phyloP scores from a whole-genome alignment of 1,140 invertebrate genomes.

The Zaprionus vittiger region DNA sequence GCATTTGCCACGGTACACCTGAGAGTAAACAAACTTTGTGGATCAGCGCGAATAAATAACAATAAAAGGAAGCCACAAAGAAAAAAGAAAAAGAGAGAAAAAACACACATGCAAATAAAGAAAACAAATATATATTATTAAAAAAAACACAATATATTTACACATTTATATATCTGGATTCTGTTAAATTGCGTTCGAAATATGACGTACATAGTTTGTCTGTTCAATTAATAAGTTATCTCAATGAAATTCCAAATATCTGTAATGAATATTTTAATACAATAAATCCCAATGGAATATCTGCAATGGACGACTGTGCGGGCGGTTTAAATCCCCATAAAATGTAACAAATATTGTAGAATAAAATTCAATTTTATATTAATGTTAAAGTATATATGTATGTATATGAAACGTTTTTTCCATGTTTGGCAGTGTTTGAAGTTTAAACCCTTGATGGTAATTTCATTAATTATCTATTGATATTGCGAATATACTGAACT shows the following conservation, averaged over 20 bases:
- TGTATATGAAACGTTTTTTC: no score
- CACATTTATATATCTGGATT: background rate
- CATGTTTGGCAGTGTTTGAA: no score
- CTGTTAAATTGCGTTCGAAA: background rate
- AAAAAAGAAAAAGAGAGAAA: background rate
- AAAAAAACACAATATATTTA: background rate
- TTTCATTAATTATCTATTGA: no score
- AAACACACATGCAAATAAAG: background rate
- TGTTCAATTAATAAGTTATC: background rate
- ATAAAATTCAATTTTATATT: background rate
- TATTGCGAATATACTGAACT: no score
- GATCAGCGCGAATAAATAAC: background rate
- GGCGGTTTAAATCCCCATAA: no score
- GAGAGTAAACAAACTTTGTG: background rate
- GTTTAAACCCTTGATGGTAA: no score
- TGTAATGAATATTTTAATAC: background rate
- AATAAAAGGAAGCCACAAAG: constrained; percentile 5
- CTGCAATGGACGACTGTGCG: background rate
- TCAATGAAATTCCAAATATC: background rate
- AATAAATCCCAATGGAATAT: background rate
- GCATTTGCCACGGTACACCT: background rate
- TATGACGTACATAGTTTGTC: background rate
- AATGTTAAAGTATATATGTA: no score
- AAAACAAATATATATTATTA: constrained; percentile 3
- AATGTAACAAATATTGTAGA: background rate